phyloP scores from a whole-genome alignment of 2,113 vertebrate genomes.

The Ornithorhynchus anatinus region DNA sequence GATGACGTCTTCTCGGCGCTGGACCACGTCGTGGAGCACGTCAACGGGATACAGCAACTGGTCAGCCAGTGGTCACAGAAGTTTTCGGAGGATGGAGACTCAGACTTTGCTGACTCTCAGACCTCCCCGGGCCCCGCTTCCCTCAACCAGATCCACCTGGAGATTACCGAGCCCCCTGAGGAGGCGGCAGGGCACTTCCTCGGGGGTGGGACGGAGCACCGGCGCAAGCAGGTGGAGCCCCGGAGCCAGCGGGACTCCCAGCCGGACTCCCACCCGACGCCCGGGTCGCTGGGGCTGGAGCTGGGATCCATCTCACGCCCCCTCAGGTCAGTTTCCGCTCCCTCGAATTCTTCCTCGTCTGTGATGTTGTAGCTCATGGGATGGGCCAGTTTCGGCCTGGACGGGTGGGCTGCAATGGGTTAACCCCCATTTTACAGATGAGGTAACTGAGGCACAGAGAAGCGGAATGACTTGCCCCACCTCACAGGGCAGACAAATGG shows the following conservation, averaged over 20 bases:
- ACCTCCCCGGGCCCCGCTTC: constrained; percentile 67
- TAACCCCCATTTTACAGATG: no score
- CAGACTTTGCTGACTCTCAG: constrained; percentile 70
- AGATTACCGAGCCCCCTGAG: constrained; percentile 60
- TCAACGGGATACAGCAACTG: constrained; percentile 77
- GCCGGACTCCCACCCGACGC: constrained; percentile 15
- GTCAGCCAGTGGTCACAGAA: constrained; percentile 81
- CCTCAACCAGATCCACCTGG: constrained; percentile 70
- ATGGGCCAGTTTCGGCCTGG: no score
- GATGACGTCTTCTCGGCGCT: constrained; percentile 83
- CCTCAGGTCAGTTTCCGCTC: constrained; percentile 70
- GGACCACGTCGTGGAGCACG: constrained; percentile 80
- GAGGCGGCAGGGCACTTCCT: constrained; percentile 1
- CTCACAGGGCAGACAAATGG: no score
- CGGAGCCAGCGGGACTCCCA: no score
- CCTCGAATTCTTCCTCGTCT: no score
- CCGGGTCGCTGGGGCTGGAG: constrained; percentile 27
- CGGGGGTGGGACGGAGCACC: constrained; percentile 17
- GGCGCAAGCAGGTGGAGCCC: constrained; percentile 37
- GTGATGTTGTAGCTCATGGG: no score
- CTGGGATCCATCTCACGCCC: constrained; percentile 20
- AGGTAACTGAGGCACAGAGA: no score
- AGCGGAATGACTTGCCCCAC: no score
- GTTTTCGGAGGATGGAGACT: constrained; percentile 73
- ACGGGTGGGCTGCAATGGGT: no score